Conservation (phyloP, 1,140 invertebrate genomes). For the Zaprionus africanus region DNA sequence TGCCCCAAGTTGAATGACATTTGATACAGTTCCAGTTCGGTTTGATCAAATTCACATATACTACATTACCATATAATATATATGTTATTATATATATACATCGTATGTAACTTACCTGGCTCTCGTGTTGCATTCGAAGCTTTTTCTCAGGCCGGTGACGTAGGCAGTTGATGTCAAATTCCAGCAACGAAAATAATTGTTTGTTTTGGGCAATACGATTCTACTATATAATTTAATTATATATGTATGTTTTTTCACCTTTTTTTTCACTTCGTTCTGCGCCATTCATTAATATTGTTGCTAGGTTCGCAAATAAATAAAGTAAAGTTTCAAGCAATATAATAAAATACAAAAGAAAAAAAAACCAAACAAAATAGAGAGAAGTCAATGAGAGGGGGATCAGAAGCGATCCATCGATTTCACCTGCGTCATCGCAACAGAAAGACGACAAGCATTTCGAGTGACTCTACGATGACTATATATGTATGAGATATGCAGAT, state of each 20-base stretch:
- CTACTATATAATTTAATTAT: constrained; percentile 6
- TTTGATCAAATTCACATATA: constrained; percentile 20
- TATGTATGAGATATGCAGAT: constrained; percentile 11
- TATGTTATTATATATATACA: constrained; percentile 3
- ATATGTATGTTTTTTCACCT: neutral
- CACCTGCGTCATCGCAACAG: constrained; percentile 61
- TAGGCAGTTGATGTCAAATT: constrained; percentile 27
- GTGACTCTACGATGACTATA: constrained; percentile 1
- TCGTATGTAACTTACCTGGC: constrained; percentile 27
- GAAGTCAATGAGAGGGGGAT: neutral
- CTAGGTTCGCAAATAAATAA: constrained; percentile 25
- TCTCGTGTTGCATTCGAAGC: constrained; percentile 26
- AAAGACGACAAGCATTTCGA: neutral
- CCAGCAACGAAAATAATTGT: constrained; percentile 19
- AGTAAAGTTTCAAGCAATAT: constrained; percentile 21
- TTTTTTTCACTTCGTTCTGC: constrained; percentile 1
- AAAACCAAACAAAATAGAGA: neutral
- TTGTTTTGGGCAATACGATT: constrained; percentile 18
- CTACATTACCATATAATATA: constrained; percentile 9
- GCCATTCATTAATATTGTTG: constrained; percentile 33
- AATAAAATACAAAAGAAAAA: neutral
- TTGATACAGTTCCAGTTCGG: constrained; percentile 64
- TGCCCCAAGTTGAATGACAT: constrained; percentile 72
- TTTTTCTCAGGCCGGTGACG: constrained; percentile 44
- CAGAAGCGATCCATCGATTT: constrained; percentile 45